Conservation (phyloP, 1,140 invertebrate genomes). For the Ceratina australensis region DNA sequence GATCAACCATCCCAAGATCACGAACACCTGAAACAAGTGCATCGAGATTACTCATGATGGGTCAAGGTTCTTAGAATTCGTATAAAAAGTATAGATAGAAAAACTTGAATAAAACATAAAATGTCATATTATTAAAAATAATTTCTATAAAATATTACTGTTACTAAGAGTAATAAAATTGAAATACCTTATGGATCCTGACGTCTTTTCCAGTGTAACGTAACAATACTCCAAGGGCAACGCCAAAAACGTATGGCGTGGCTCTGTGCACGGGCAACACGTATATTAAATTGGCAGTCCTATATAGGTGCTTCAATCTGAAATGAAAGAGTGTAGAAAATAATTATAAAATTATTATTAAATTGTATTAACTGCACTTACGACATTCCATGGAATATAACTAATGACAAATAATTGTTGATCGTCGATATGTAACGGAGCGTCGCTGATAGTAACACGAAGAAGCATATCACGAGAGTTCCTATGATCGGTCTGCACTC, state of each 20-base stretch:
- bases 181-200: slow-evolving; percentile 74
- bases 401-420: slow-evolving; percentile 82
- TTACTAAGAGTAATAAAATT: neutral
- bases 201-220: slow-evolving; percentile 78
- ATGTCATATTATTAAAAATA: neutral
- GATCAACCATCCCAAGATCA: slow-evolving; percentile 80
- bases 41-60: slow-evolving; percentile 16
- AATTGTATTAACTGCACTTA: slow-evolving; percentile 68
- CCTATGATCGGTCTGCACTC: slow-evolving; percentile 80
- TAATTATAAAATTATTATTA: neutral
- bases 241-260: slow-evolving; percentile 84
- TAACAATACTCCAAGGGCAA: slow-evolving; percentile 82
- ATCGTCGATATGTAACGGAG: slow-evolving; percentile 81
- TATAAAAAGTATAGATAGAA: too few relatives aligned
- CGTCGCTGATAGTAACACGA: slow-evolving; percentile 82
- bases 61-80: neutral
- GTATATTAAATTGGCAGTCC: slow-evolving; percentile 84
- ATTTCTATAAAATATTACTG: too few relatives aligned
- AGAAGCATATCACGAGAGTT: slow-evolving; percentile 78
- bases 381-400: slow-evolving; percentile 85
- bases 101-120: too few relatives aligned
- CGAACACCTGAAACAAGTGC: slow-evolving; percentile 75
- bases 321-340: slow-evolving; percentile 51
- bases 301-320: slow-evolving; percentile 84
- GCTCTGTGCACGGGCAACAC: slow-evolving; percentile 82